Base-by-base conservation (phyloP, 2,797 vertebrate species). In the Amazona ochrocephala region DNA sequence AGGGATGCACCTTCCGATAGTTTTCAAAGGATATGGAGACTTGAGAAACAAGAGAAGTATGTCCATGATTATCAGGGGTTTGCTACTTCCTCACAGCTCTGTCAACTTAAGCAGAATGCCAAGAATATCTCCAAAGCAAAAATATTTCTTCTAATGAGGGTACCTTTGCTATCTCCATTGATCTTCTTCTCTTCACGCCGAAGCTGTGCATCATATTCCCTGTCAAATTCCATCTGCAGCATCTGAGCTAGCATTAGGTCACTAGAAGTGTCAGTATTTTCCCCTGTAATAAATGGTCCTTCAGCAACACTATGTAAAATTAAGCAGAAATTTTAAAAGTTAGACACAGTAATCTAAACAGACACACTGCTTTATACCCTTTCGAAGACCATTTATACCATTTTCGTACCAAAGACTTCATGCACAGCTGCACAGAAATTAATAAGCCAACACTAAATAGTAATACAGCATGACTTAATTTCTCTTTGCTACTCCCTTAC, bases 21-120 rank as follows among this genome's bases (percentile, higher is more conserved):
- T 99, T 99, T 97, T 99, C 99, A 96, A 99, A 99, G 56, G 99
- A 99, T 97, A 99, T 99, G 74, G 99, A 99, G 77, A 99, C 99
- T 99, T 61, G 96, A 96, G 68, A 95, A 93, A 95, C n/a, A 95
- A 94, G 97, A 93, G 5, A 96, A 64, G 61, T 10, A 76, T 1
- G 5, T 17, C 42, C 30, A 5, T 79, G 37, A 87, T 64, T 93
- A 62, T 51, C 26, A 71, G 39, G 18, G 17, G 74, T 81, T 79
- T 80, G 8, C 30, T 48, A 21, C 22, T 56, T 84, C 22, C 27
- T 90, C 23, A 30, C 5, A 81, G 14, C 39, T 79, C 89, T 84
- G 24, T 21, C 62, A 56, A 3, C 41, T 75, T 84, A 68, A 64
- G 37, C 21, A 79, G 71, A 64, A 20, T 10, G 20, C 26, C 21